These are phyloP conservation scores for roundworm (Caenorhabditis elegans) DNA, from an alignment of 1,140 invertebrate genomes.

Conservation along the genomic window WBcel235 BX284604.4:13851501-13852000, in stretches of 20 bases:
- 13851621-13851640: slow-evolving; percentile 63
- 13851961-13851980: slow-evolving; percentile 1
- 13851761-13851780: slow-evolving; percentile 62
- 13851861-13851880: slow-evolving; percentile 52
- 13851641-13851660: slow-evolving; percentile 59
- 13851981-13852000: slow-evolving; percentile 65
- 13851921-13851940: slow-evolving; percentile 58
- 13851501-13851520: slow-evolving; percentile 55
- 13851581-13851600: slow-evolving; percentile 53
- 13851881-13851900: slow-evolving; percentile 59
- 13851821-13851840: slow-evolving; percentile 50
- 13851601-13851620: slow-evolving; percentile 59
- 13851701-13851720: slow-evolving; percentile 62
- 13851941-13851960: too few species aligned
- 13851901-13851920: slow-evolving; percentile 56
- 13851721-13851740: slow-evolving; percentile 58
- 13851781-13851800: slow-evolving; percentile 56
- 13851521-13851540: slow-evolving; percentile 49
- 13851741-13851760: slow-evolving; percentile 54
- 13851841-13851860: slow-evolving; percentile 49
- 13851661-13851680: slow-evolving; percentile 63
- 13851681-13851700: slow-evolving; percentile 61
- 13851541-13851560: too few species aligned
- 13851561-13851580: slow-evolving; percentile 3
- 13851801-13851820: slow-evolving; percentile 65